A percentile compares a stretch with the other conserved stretches of the same genome.
These are phyloP conservation scores for Drosophila formosana DNA, from an alignment of 2,888 invertebrate genomes.

Conservation along the genomic window DNA sequence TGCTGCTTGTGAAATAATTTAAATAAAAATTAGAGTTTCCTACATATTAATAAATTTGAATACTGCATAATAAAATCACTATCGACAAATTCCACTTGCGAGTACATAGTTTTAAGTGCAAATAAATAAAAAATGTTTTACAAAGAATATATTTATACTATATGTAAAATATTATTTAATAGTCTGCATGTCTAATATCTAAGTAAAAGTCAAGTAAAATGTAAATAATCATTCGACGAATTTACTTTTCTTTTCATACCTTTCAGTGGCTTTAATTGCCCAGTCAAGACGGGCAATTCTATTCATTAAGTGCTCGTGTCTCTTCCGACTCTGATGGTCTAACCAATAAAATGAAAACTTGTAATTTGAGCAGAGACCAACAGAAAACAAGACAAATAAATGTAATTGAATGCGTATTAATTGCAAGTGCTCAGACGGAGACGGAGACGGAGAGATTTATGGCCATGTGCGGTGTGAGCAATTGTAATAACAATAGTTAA, in stretches of 20 bases:
- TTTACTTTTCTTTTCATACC: background rate
- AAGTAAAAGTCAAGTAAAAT: background rate
- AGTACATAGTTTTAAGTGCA: too few species aligned
- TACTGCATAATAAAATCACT: too few species aligned
- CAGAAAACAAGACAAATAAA: conserved; percentile 30
- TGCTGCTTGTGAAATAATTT: too few species aligned
- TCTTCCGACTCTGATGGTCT: background rate
- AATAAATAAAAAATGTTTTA: too few species aligned
- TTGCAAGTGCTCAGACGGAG: conserved; percentile 2
- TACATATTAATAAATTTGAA: too few species aligned
- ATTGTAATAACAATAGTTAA: conserved; percentile 57
- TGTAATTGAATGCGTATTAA: conserved; percentile 40
- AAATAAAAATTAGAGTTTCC: too few species aligned
- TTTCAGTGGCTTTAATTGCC: background rate
- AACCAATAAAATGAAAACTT: conserved; percentile 23
- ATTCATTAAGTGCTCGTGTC: background rate
- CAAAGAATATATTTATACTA: too few species aligned
- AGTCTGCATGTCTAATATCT: background rate
- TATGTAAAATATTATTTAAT: background rate
- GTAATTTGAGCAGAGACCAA: conserved; percentile 11
- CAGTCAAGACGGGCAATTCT: background rate
- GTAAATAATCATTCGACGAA: background rate
- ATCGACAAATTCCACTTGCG: too few species aligned
- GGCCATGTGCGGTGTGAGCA: conserved; percentile 32
- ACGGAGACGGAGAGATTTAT: conserved; percentile 16